Conservation (phyloP, 2,113 vertebrate species). For the Aythya baeri region DNA sequence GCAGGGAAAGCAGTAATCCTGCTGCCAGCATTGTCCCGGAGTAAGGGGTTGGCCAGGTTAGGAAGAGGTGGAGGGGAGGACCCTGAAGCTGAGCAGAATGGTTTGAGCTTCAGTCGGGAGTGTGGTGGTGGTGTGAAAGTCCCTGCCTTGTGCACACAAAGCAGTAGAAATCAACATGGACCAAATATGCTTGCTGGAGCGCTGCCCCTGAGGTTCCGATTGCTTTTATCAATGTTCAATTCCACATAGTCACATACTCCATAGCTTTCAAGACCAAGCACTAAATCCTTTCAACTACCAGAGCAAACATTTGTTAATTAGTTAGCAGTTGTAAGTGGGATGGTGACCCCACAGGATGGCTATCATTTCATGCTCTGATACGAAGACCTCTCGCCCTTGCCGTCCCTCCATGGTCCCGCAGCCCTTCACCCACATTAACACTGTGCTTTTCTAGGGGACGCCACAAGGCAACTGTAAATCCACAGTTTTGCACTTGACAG, state of each 20-base stretch:
- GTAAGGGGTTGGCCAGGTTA: not conserved
- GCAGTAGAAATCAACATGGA: not conserved
- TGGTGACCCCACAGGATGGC: no score
- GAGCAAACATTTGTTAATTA: not conserved
- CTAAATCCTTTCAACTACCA: not conserved
- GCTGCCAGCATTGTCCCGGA: not conserved
- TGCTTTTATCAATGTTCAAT: not conserved
- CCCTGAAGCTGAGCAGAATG: no score
- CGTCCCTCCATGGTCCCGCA: not conserved
- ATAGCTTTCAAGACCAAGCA: not conserved
- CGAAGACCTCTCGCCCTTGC: not conserved
- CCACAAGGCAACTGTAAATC: not conserved
- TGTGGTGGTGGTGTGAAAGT: not conserved
- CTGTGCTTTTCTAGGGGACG: not conserved
- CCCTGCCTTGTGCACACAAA: not conserved
- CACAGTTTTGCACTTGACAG: not conserved
- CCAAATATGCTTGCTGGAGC: rapidly evolving
- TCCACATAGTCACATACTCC: rapidly evolving
- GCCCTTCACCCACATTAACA: not conserved
- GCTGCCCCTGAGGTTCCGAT: not conserved
- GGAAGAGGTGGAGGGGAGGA: not conserved
- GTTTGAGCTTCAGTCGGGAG: not conserved
- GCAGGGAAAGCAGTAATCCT: not conserved
- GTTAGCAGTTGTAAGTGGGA: not conserved
- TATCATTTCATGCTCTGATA: not conserved